phyloP scores from a whole-genome alignment of 2,888 invertebrate species.

The Serripes groenlandicus region DNA sequence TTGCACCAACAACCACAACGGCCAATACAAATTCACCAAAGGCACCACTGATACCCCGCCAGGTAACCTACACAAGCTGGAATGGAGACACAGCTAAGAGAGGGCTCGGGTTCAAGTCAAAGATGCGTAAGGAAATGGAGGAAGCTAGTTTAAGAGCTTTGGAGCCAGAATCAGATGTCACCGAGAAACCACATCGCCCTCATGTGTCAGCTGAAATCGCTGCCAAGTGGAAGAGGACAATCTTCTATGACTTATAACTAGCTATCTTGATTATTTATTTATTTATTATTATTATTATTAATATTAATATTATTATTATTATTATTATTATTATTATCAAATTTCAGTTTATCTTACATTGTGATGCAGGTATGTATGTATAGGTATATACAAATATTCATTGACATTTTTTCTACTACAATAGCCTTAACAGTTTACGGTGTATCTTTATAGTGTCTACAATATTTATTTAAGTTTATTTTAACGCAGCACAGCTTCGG shows the following conservation, averaged over 20 bases:
- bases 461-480: no score
- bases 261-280: background rate
- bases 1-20: background rate
- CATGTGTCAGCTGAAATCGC: background rate
- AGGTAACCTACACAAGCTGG: constrained; percentile 12
- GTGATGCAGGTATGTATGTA: no score
- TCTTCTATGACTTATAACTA: constrained; percentile 2
- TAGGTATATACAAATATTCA: no score
- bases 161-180: background rate
- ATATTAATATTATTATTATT: no score
- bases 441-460: no score
- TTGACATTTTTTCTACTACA: no score
- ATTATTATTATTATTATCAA: no score
- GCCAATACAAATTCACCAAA: background rate
- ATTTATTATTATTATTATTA: background rate
- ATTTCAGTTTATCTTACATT: no score
- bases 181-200: background rate
- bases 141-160: constrained; percentile 7
- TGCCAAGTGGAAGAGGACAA: constrained; percentile 15
- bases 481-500: no score
- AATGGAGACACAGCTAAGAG: constrained; percentile 20
- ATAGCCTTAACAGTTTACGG: no score
- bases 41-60: constrained; percentile 7
- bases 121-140: constrained; percentile 13
- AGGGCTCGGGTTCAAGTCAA: constrained; percentile 29